phyloP scores from a whole-genome alignment of 2,113 vertebrate species.

The Petromus typicus region DNA sequence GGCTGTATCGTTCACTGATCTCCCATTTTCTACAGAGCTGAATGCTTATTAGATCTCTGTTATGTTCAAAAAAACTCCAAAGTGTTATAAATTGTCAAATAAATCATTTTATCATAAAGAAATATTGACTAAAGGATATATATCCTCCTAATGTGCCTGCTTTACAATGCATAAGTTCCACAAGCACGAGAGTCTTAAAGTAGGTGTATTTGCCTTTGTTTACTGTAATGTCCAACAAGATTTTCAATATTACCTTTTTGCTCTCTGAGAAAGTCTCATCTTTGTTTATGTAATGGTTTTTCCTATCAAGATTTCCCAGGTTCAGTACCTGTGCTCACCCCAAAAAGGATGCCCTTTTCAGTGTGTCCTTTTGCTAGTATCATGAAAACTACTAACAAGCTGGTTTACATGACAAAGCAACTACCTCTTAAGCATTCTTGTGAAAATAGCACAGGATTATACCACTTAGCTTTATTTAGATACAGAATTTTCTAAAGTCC shows the following conservation, averaged over 20 bases:
- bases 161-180: conserved; percentile 41
- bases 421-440: conserved; percentile 30
- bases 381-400: conserved; percentile 48
- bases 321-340: conserved; percentile 33
- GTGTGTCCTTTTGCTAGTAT: conserved; percentile 30
- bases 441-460: conserved; percentile 71
- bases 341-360: background rate
- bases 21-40: conserved; percentile 50
- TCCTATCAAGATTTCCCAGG: conserved; percentile 28
- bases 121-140: background rate
- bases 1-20: conserved; percentile 34
- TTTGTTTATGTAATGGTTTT: conserved; percentile 58
- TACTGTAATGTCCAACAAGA: conserved; percentile 37
- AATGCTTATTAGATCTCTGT: conserved; percentile 57
- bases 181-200: conserved; percentile 51
- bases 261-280: conserved; percentile 60
- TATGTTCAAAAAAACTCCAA: conserved; percentile 36
- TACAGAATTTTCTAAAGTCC: conserved; percentile 55
- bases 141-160: conserved; percentile 13
- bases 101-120: conserved; percentile 59
- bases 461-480: conserved; percentile 57
- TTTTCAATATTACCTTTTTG: conserved; percentile 57
- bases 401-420: conserved; percentile 47
- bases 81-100: conserved; percentile 71
- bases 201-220: conserved; percentile 36